Evolutionary conservation across 2,888 invertebrate genomes (phyloP).

Genomic region (Drosophila falleni): DNA sequence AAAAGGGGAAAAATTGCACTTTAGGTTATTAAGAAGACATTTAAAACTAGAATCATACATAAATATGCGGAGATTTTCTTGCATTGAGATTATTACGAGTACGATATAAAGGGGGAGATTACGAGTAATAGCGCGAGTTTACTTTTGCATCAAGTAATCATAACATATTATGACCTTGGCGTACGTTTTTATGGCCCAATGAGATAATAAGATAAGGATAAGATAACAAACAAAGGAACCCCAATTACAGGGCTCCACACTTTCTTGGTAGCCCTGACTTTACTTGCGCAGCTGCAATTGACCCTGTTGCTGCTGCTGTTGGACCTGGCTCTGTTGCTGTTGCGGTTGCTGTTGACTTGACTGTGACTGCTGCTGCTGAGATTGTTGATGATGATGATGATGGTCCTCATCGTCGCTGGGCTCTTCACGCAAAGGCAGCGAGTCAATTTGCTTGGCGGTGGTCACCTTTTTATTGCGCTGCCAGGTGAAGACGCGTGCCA

Average conservation of each 20-base stretch:
- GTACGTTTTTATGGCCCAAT: slow-evolving; percentile 66
- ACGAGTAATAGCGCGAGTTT: slow-evolving; percentile 42
- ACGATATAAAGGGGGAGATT: slow-evolving; percentile 42
- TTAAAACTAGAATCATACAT: slow-evolving; percentile 58
- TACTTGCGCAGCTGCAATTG: slow-evolving; percentile 77
- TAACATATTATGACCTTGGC: slow-evolving; percentile 45
- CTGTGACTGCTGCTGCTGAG: slow-evolving; percentile 48
- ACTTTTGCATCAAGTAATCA: slow-evolving; percentile 36
- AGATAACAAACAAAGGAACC: slow-evolving; percentile 68
- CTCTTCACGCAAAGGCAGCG: slow-evolving; percentile 88
- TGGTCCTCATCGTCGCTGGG: slow-evolving; percentile 88
- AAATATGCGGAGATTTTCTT: slow-evolving; percentile 52
- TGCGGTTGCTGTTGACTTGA: slow-evolving; percentile 34
- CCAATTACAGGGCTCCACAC: slow-evolving; percentile 20
- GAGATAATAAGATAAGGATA: slow-evolving; percentile 59
- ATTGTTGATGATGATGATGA: slow-evolving; percentile 73
- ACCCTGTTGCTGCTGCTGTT: slow-evolving; percentile 63
- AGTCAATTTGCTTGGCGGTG: slow-evolving; percentile 86
- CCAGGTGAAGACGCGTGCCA: slow-evolving; percentile 91
- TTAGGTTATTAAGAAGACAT: slow-evolving; percentile 56
- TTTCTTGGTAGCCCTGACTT: slow-evolving; percentile 14
- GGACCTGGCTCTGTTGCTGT: slow-evolving; percentile 38
- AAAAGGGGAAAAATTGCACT: slow-evolving; percentile 66
- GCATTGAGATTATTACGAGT: slow-evolving; percentile 52
- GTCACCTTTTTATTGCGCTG: slow-evolving; percentile 87